Conservation (phyloP, 1,140 invertebrate genomes). For the Mycetomoellerius zeteki region DNA sequence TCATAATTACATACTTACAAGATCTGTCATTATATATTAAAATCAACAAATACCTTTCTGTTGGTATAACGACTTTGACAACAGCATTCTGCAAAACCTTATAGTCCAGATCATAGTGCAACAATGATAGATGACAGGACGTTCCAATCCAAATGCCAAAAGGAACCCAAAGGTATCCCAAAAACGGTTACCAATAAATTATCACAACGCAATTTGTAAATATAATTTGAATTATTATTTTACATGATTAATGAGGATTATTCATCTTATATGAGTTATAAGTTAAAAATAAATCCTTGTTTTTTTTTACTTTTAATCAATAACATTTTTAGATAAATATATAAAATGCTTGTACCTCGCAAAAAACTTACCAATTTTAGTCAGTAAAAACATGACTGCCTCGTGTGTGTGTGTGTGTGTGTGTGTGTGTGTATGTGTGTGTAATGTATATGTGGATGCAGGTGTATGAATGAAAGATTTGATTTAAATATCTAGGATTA, state of each 20-base stretch:
- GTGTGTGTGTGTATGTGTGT: background rate
- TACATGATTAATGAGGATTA: background rate
- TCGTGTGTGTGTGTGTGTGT: background rate
- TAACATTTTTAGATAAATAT: background rate
- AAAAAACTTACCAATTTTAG: constrained; percentile 48
- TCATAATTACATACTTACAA: constrained; percentile 74
- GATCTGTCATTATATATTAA: constrained; percentile 73
- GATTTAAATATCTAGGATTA: background rate
- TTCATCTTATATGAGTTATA: constrained; percentile 2
- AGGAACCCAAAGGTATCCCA: constrained; percentile 73
- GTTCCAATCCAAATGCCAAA: constrained; percentile 78
- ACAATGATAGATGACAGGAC: constrained; percentile 72
- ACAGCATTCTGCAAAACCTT: constrained; percentile 95
- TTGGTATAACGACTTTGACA: constrained; percentile 99
- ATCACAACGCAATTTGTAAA: constrained; percentile 84
- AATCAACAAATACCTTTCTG: constrained; percentile 92
- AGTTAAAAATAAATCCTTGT: constrained; percentile 21
- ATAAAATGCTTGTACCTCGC: background rate
- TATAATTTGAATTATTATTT: constrained; percentile 78
- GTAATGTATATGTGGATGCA: background rate
- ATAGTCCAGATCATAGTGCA: constrained; percentile 79
- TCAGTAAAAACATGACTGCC: background rate
- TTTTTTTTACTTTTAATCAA: constrained; percentile 26
- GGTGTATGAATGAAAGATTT: background rate
- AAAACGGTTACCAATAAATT: constrained; percentile 81